phyloP scores from a whole-genome alignment of 2,113 vertebrate species.

The Lepus timidus region DNA sequence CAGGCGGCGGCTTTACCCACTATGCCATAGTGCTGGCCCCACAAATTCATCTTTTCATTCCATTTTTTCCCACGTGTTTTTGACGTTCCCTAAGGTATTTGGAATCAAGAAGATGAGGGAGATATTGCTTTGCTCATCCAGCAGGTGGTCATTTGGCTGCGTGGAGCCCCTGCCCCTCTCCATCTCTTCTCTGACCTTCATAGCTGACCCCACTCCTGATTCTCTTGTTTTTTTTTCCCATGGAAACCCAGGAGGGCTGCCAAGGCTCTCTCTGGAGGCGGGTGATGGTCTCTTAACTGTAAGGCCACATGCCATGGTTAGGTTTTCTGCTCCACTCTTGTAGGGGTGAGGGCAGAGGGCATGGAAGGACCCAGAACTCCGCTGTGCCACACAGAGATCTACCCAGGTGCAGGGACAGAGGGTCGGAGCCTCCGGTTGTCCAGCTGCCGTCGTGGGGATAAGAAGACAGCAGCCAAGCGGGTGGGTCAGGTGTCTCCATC shows the following conservation, averaged over 20 bases:
- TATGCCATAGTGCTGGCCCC: no score
- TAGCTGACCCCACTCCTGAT: background rate
- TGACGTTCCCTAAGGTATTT: background rate
- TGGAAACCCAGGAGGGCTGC: background rate
- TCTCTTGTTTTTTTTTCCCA: background rate
- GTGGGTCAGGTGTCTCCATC: no score
- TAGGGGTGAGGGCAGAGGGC: background rate
- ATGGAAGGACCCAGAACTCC: background rate
- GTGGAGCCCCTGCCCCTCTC: background rate
- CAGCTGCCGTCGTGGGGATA: rapidly evolving
- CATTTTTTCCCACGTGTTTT: no score
- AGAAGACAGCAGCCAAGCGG: background rate
- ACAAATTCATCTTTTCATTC: no score
- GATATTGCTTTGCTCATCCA: no score
- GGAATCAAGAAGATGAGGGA: background rate
- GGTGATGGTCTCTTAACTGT: background rate
- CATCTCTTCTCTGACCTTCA: background rate
- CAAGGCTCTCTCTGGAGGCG: background rate
- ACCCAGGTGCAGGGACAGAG: background rate
- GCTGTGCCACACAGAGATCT: rapidly evolving
- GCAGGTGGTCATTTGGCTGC: background rate
- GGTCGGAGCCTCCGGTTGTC: rapidly evolving
- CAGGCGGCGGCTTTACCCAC: no score
- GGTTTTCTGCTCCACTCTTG: no score
- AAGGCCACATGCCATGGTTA: background rate